A percentile compares a stretch with the other conserved stretches of the same genome.
Evolutionary conservation across 2,113 vertebrate genomes (phyloP).

Genomic region (Syrrhaptes paradoxus): DNA sequence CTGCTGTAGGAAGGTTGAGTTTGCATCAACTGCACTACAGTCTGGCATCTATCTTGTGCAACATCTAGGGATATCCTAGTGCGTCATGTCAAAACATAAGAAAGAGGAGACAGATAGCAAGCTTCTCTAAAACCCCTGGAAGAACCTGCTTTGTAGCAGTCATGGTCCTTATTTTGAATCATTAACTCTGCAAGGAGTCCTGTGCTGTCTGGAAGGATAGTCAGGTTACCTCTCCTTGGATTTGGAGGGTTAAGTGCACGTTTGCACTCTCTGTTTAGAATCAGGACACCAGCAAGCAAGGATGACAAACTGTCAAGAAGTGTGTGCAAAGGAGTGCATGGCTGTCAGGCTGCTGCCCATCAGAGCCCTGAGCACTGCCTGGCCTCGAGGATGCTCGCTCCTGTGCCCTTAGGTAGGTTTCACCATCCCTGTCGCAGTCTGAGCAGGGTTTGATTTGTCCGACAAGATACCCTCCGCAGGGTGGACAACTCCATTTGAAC

Average conservation of each 20-base stretch:
- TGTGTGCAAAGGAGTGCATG: neutral
- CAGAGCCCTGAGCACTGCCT: neutral
- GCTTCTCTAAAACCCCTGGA: neutral
- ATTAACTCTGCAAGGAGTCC: neutral
- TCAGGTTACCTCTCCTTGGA: neutral
- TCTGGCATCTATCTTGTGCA: neutral
- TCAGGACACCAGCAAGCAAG: neutral
- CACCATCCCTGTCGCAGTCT: neutral
- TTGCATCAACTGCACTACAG: neutral
- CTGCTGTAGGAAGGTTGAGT: neutral
- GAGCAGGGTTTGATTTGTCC: neutral
- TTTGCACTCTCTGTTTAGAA: neutral
- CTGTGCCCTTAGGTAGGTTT: neutral
- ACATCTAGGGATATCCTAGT: neutral
- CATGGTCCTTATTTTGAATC: neutral
- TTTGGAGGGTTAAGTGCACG: neutral
- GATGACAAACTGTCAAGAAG: neutral
- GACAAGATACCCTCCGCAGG: neutral
- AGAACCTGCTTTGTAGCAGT: neutral
- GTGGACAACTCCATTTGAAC: neutral
- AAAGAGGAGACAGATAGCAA: neutral
- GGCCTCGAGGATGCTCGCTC: neutral
- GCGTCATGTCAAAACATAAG: neutral
- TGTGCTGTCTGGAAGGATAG: neutral
- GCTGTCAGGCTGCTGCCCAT: neutral